Base-by-base conservation (phyloP, 2,797 vertebrate genomes). In the Agapornis canus region DNA sequence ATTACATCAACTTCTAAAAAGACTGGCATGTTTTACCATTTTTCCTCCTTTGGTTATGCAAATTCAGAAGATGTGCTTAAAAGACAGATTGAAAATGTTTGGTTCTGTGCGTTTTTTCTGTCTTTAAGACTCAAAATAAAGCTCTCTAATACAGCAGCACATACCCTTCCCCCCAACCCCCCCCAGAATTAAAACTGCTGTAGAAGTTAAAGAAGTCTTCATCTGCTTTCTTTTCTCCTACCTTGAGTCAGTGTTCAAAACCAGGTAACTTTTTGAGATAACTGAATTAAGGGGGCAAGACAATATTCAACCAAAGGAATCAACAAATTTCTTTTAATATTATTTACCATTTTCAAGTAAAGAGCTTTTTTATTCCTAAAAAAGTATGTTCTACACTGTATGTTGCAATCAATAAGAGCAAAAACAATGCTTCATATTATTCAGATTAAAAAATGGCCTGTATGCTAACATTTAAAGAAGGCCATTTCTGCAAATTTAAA, bases 1-100 rank as follows among this genome's bases (percentile, higher is more conserved):
- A 95, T 95, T 94, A 88, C 77, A 84, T 88, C 87, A 93, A 88
- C 86, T 94, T 93, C 72, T 92, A 78, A 91, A 88, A 95, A 88
- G 91, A 72, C 61, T 27, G 76, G 35, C 81, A 83, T 51, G 43
- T 95, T 86, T 94, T 94, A 85, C 65, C 57, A 91, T 92, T 94
- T 90, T 90, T 91, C 51, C 39, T 89, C 49, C 75, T 82, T 92
- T 89, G 78, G 54, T 90, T 91, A 94, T 89, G 82, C 77, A 97
- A 94, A 93, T 91, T 47, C 73, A 75, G 54, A 94, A 39, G 76
- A 81, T 78, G 66, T 70, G 21, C 63, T 84, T 86, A 88, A 86
- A 83, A 89, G 47, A 69, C 72, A 83, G 37, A 92, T 35, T 86
- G 42, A 73, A 92, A 91, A 84, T 70, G 40, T 61, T 79, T 56